These are phyloP conservation scores for Tachycineta bicolor DNA, from an alignment of 2,113 vertebrate genomes.

Conservation along the genomic window DNA sequence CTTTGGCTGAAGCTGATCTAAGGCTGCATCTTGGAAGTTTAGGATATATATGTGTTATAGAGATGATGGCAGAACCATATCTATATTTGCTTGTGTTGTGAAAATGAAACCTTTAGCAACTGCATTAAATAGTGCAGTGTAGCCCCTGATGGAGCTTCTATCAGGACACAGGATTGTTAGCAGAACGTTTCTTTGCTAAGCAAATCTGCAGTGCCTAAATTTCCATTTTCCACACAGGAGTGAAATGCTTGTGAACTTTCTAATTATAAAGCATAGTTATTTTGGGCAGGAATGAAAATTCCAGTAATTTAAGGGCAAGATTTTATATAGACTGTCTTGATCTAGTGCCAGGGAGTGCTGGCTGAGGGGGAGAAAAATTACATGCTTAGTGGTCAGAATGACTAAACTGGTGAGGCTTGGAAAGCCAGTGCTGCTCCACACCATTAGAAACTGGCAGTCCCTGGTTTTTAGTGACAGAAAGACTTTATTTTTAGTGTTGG, in stretches of 20 bases:
- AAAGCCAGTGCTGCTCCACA: conserved; percentile 12
- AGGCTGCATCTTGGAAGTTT: not conserved
- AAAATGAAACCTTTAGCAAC: not conserved
- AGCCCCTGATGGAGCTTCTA: not conserved
- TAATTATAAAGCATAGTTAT: conserved; percentile 15
- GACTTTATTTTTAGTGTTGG: conserved; percentile 62
- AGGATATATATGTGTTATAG: not conserved
- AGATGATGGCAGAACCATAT: not conserved
- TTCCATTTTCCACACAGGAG: not conserved
- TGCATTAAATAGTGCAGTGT: not conserved
- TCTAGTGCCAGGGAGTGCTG: not conserved
- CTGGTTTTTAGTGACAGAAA: conserved; percentile 46
- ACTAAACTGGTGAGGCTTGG: conserved; percentile 37
- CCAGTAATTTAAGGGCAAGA: conserved; percentile 9
- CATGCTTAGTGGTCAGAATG: conserved; percentile 20
- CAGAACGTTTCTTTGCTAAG: not conserved
- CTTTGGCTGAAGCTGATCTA: not conserved
- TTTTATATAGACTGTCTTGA: conserved; percentile 23
- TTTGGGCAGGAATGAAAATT: not conserved
- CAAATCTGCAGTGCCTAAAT: not conserved
- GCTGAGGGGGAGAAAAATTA: conserved; percentile 15
- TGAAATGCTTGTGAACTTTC: not conserved
- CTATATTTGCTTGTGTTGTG: not conserved
- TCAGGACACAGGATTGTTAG: not conserved
- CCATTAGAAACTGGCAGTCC: conserved; percentile 34